Conservation (phyloP, 1,140 invertebrate genomes). For the Mizuhopecten yessoensis region DNA sequence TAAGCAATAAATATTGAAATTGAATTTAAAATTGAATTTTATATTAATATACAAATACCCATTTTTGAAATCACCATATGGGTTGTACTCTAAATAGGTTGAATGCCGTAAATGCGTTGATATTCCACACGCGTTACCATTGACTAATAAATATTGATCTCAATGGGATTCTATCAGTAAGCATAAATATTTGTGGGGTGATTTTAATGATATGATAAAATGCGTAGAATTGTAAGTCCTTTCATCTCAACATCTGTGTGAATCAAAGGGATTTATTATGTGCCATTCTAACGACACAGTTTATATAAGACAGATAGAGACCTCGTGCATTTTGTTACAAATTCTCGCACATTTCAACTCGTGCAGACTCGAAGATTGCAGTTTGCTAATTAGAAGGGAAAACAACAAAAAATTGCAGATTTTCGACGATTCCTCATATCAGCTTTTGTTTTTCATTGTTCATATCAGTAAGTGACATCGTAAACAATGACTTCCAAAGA, state of each 20-base stretch:
- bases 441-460: background rate
- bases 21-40: too few relatives aligned
- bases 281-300: background rate
- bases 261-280: background rate
- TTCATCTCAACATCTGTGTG: background rate
- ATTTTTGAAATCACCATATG: too few relatives aligned
- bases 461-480: background rate
- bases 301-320: background rate
- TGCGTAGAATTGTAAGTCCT: background rate
- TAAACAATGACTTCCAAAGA: background rate
- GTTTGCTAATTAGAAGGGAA: background rate
- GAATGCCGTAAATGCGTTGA: background rate
- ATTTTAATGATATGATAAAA: constrained; percentile 10
- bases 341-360: background rate
- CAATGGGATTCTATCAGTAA: background rate
- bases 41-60: too few relatives aligned
- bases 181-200: constrained; percentile 14
- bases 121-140: background rate
- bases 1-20: too few relatives aligned
- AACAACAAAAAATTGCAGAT: background rate
- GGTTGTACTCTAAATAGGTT: too few relatives aligned
- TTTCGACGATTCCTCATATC: background rate
- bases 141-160: background rate
- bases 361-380: background rate
- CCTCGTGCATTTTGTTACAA: background rate